Base-by-base conservation (phyloP, 2,113 vertebrate genomes). In the Pomatostomus ruficeps region DNA sequence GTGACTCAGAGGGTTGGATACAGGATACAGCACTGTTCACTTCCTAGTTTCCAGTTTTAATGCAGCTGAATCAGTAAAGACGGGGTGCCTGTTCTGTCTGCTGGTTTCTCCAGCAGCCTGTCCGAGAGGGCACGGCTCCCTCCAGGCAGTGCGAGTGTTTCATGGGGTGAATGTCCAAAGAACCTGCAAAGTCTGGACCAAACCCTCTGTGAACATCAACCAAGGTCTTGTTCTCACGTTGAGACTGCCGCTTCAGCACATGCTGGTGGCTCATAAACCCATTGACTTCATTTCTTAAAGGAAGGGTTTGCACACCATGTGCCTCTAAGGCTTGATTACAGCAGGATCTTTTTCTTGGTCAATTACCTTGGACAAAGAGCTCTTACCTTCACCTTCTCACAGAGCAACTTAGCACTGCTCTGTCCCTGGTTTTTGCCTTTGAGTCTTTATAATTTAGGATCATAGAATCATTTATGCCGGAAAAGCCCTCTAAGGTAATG, bases 1-100 rank as follows among this genome's bases (percentile, higher is more conserved):
- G 72, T 97, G 94, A 97, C 85, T 96, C 93, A 93, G 82, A 70
- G 71, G 55, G 65, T 29, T 93, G 88, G 82, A 93, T 93, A 48
- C 51, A 95, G 89, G 93, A 88, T 93, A 33, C 63, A 36, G 91
- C 71, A 79, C 72, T 93, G 51, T 66, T 93, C 3, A 0, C 62
- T 95, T 94, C 93, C 88, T 62, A 35, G 42, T 85, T 93, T 79
- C 71, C 75, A 80, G 85, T 80, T 88, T 85, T 55, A 91, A 94
- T 86, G 65, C 72, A 51, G 73, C 79, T 96, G 95, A 96, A 91
- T 93, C 90, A 94, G 95, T 54, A 26, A 55, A 55, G 74, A 21
- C 70, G 2, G 0, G 68, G 31, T 1, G 13, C 54, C 67, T 43
- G 57, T 29, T 66, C 51, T 38, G 31, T 79, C 79, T 31, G 21